Conservation (phyloP, 1,140 invertebrate genomes). For the Meteorus sp. region DNA sequence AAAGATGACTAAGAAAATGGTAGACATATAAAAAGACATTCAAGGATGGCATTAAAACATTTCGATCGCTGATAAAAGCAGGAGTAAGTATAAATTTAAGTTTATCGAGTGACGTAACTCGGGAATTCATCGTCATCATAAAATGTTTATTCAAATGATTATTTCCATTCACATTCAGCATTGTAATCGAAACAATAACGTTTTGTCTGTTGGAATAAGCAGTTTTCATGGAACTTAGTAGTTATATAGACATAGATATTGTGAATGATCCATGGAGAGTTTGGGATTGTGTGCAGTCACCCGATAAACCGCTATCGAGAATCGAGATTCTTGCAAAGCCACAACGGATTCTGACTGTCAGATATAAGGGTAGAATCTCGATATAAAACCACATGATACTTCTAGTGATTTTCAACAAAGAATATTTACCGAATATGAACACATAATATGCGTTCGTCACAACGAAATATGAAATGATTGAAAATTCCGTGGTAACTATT, state of each 20-base stretch:
- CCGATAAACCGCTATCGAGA: constrained; percentile 15
- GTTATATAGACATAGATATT: too few species aligned
- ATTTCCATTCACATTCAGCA: background rate
- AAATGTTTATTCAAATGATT: too few species aligned
- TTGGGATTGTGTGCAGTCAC: constrained; percentile 15
- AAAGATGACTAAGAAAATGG: background rate
- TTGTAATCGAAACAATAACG: constrained; percentile 8
- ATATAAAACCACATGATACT: background rate
- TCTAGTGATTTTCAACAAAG: too few species aligned
- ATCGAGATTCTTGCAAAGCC: constrained; percentile 11
- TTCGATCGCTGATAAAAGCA: too few species aligned
- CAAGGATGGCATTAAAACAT: too few species aligned
- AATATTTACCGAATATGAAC: background rate
- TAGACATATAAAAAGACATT: background rate
- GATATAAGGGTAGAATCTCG: background rate
- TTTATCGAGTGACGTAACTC: too few species aligned
- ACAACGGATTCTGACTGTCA: constrained; percentile 2
- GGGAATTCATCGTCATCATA: too few species aligned
- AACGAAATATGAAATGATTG: too few species aligned
- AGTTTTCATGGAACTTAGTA: background rate
- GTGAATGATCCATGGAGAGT: background rate
- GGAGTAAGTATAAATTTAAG: too few species aligned
- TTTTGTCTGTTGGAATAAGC: constrained; percentile 5
- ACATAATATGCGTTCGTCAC: too few species aligned
- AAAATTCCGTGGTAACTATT: too few species aligned